A percentile compares a stretch with the other conserved stretches of the same genome.
These are phyloP conservation scores for Chironex yamaguchii DNA, from an alignment of 30 jellyfish, hydroid and myxozoan species.

Conservation along the genomic window DNA sequence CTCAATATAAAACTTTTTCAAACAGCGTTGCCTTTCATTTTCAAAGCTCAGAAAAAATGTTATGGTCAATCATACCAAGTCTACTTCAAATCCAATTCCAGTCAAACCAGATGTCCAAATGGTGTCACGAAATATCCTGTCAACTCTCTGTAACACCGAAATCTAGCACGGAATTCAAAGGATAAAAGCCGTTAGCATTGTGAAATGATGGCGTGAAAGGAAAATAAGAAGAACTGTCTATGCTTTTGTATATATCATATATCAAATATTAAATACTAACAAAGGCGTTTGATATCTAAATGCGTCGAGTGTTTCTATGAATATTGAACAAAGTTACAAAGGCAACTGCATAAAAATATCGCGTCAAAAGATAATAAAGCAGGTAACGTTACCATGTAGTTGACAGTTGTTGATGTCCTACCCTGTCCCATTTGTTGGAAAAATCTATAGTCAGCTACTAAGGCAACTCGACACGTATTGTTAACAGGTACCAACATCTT, in stretches of 20 bases:
- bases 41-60: no score
- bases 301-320: no score
- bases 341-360: no score
- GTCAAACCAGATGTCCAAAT: constrained; percentile 76
- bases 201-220: no score
- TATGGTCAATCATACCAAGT: constrained; percentile 66
- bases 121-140: constrained; percentile 72
- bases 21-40: no score
- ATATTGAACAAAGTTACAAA: no score
- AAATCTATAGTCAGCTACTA: constrained; percentile 87
- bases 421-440: constrained; percentile 84
- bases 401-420: constrained; percentile 66
- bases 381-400: constrained; percentile 73
- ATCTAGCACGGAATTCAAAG: constrained; percentile 16
- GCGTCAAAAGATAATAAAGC: background rate
- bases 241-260: no score
- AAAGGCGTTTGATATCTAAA: no score
- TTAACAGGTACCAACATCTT: no score
- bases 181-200: background rate
- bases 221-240: no score
- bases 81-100: constrained; percentile 79
- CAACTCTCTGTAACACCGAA: constrained; percentile 77
- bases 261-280: no score
- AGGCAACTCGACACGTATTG: constrained; percentile 80
- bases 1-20: no score